Evolutionary conservation across 1,140 invertebrate species (phyloP).

Genomic region (Drosophila simulans): DNA sequence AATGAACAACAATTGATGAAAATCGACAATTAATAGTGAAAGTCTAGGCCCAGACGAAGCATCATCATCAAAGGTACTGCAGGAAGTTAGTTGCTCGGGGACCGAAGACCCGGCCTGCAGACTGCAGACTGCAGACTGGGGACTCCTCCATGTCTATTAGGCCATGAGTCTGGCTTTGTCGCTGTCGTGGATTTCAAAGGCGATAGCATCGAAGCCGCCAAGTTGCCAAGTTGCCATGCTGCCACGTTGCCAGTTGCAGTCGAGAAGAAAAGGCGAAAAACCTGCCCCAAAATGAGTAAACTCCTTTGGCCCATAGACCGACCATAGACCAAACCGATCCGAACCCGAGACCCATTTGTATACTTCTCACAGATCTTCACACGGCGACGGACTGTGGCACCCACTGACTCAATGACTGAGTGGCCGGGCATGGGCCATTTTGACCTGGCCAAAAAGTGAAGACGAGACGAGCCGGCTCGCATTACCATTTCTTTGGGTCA

Average conservation of each 20-base stretch:
- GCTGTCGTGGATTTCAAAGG: conserved; percentile 78
- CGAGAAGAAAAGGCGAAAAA: conserved; percentile 22
- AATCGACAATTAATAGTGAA: conserved; percentile 82
- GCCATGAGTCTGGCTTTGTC: conserved; percentile 58
- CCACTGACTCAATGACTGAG: conserved; percentile 83
- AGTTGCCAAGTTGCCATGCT: neutral
- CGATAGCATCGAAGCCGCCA: conserved; percentile 79
- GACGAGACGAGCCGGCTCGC: conserved; percentile 46
- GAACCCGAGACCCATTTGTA: conserved; percentile 79
- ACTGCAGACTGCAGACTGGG: conserved; percentile 12
- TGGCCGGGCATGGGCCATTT: conserved; percentile 53
- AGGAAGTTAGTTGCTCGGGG: conserved; percentile 57
- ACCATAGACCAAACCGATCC: conserved; percentile 46
- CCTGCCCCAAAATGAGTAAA: conserved; percentile 72
- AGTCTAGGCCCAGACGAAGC: conserved; percentile 66
- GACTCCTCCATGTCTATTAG: conserved; percentile 70
- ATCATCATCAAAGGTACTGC: conserved; percentile 67
- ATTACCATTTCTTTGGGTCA: conserved; percentile 83
- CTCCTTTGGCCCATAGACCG: conserved; percentile 50
- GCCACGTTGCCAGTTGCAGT: neutral
- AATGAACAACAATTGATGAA: conserved; percentile 73
- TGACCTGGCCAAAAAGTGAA: conserved; percentile 41
- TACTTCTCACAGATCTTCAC: conserved; percentile 83
- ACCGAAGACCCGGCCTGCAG: conserved; percentile 19
- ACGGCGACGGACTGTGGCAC: conserved; percentile 68